phyloP scores from a whole-genome alignment of 1,140 invertebrate genomes.

The Cydia splendana region DNA sequence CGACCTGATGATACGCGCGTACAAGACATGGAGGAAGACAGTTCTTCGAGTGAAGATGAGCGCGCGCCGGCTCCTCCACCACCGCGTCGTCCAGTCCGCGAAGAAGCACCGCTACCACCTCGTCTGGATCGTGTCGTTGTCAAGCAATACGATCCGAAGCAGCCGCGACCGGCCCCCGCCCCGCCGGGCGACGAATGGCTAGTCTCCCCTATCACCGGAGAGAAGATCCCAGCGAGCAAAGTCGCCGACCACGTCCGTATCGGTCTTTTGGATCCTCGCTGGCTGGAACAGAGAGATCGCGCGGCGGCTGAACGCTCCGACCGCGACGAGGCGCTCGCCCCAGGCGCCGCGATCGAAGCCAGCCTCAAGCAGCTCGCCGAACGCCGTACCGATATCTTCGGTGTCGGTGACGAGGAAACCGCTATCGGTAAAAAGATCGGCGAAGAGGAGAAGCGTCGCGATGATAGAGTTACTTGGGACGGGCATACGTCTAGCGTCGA shows the following conservation, averaged over 20 bases:
- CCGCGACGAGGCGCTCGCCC: constrained; percentile 74
- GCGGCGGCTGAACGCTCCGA: constrained; percentile 74
- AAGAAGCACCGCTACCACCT: constrained; percentile 89
- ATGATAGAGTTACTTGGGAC: constrained; percentile 98
- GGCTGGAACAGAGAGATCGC: constrained; percentile 96
- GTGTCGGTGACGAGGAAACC: constrained; percentile 98
- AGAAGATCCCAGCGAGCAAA: constrained; percentile 97
- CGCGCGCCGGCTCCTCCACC: constrained; percentile 76
- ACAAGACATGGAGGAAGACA: constrained; percentile 95
- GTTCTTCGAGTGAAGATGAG: constrained; percentile 89
- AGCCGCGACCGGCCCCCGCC: constrained; percentile 81
- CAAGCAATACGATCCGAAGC: constrained; percentile 98
- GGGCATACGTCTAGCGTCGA: constrained; percentile 98
- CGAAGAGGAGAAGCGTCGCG: constrained; percentile 93
- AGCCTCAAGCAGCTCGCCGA: constrained; percentile 98
- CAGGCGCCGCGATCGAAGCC: constrained; percentile 92
- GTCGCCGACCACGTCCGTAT: constrained; percentile 99
- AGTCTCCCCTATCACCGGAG: constrained; percentile 98
- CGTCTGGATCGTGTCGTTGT: constrained; percentile 97
- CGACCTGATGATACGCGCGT: constrained; percentile 78
- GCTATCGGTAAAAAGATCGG: constrained; percentile 99
- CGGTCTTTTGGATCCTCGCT: constrained; percentile 97
- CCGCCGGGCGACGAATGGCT: constrained; percentile 92
- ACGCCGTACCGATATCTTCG: constrained; percentile 99
- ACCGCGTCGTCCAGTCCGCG: constrained; percentile 75